These are phyloP conservation scores for Colossoma macropomum DNA, from an alignment of 2,113 vertebrate genomes.

Conservation along the genomic window DNA sequence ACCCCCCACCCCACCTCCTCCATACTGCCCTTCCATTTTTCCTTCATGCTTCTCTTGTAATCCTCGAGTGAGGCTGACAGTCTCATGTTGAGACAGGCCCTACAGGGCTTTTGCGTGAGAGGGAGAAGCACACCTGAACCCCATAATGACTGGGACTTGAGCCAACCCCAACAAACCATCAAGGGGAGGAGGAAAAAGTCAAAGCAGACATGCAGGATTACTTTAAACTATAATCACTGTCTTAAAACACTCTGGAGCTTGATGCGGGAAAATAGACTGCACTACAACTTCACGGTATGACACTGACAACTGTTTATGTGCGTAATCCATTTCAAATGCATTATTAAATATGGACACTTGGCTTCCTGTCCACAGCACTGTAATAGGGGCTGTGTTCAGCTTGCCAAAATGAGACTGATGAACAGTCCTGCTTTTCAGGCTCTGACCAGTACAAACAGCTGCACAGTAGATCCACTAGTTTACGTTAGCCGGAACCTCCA, in stretches of 20 bases:
- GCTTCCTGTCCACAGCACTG: neutral
- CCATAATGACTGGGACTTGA: slow-evolving; percentile 56
- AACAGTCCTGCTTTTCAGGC: slow-evolving; percentile 65
- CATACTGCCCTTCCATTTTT: slow-evolving; percentile 2
- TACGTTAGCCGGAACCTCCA: slow-evolving; percentile 41
- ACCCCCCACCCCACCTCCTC: neutral
- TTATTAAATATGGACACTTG: slow-evolving; percentile 40
- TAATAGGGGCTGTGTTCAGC: slow-evolving; percentile 45
- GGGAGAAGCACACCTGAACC: slow-evolving; percentile 68
- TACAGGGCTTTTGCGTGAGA: slow-evolving; percentile 72
- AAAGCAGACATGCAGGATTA: slow-evolving; percentile 49
- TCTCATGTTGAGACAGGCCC: slow-evolving; percentile 70
- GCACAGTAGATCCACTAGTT: slow-evolving; percentile 62
- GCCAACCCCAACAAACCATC: slow-evolving; percentile 65
- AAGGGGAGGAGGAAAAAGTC: neutral
- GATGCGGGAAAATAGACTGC: neutral
- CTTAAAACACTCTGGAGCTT: slow-evolving; percentile 24
- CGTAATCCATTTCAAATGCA: slow-evolving; percentile 47
- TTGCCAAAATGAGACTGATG: slow-evolving; percentile 62
- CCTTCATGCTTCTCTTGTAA: slow-evolving; percentile 10
- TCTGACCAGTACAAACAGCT: slow-evolving; percentile 46
- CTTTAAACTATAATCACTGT: slow-evolving; percentile 47
- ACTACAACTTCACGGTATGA: neutral
- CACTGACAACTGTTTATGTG: slow-evolving; percentile 36
- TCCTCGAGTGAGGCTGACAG: slow-evolving; percentile 33